Evolutionary conservation across 2,113 vertebrate genomes (phyloP).

Genomic region (Saccopteryx bilineata): DNA sequence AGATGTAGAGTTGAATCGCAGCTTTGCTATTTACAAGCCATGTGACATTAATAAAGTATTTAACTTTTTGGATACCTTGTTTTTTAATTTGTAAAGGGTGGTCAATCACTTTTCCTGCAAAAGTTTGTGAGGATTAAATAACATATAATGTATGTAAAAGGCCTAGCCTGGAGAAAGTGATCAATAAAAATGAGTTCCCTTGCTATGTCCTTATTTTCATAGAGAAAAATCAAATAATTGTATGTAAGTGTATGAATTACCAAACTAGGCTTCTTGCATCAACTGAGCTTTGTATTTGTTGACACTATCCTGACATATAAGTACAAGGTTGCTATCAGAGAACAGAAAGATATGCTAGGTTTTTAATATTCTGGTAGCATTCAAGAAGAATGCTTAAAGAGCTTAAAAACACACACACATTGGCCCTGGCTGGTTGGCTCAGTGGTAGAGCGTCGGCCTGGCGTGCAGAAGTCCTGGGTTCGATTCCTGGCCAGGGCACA

Average conservation of each 20-base stretch:
- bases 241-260: neutral
- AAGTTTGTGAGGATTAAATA: conserved; percentile 15
- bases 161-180: neutral
- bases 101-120: neutral
- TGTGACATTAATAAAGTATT: conserved; percentile 21
- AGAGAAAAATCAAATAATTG: neutral
- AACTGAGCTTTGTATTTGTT: neutral
- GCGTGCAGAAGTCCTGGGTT: too few species aligned
- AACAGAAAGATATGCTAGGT: neutral
- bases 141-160: neutral
- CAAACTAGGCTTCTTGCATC: neutral
- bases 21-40: neutral
- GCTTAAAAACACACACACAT: neutral
- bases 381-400: conserved; percentile 25
- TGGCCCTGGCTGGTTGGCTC: too few species aligned
- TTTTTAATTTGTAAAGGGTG: conserved; percentile 2
- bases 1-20: neutral
- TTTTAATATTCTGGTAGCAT: conserved; percentile 42
- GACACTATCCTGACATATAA: neutral
- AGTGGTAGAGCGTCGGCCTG: too few species aligned
- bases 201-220: neutral
- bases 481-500: too few species aligned
- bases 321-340: neutral
- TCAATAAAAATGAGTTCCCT: neutral
- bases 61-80: neutral